A percentile compares a stretch with the other conserved stretches of the same genome.
phyloP scores from a whole-genome alignment of 2,888 invertebrate genomes.

The Dioctria rufipes region DNA sequence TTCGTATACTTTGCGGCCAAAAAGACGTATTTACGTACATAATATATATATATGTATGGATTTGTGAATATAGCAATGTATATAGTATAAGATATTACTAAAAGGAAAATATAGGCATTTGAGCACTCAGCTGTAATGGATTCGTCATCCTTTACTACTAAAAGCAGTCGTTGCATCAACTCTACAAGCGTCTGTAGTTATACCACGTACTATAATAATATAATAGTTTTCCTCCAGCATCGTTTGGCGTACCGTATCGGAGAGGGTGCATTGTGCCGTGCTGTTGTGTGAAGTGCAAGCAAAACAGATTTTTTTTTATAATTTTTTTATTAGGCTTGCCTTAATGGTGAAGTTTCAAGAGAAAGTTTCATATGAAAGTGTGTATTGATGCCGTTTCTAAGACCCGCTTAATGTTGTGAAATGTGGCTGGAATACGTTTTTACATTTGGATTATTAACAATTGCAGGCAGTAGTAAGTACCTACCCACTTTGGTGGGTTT shows the following conservation, averaged over 20 bases:
- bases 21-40: not conserved
- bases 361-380: constrained; percentile 39
- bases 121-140: constrained; percentile 43
- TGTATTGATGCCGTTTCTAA: constrained; percentile 47
- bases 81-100: not conserved
- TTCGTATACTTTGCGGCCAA: not conserved
- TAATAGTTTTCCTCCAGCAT: too few species aligned
- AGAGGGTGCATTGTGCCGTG: not conserved
- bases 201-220: not conserved
- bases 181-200: not conserved
- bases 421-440: constrained; percentile 71
- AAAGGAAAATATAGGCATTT: constrained; percentile 27
- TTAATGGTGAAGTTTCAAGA: constrained; percentile 42
- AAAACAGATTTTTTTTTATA: constrained; percentile 26
- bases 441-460: constrained; percentile 69
- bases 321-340: not conserved
- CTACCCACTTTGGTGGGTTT: too few species aligned
- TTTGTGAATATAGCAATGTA: not conserved
- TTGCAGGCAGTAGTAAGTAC: constrained; percentile 62
- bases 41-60: too few species aligned
- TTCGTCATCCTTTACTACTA: constrained; percentile 22
- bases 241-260: not conserved
- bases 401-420: constrained; percentile 64
- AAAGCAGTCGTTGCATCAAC: constrained; percentile 28
- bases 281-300: constrained; percentile 39